A percentile compares a stretch with the other conserved stretches of the same genome.
phyloP scores from a whole-genome alignment of 1,140 invertebrate species.

The Sitobion miscanthi region DNA sequence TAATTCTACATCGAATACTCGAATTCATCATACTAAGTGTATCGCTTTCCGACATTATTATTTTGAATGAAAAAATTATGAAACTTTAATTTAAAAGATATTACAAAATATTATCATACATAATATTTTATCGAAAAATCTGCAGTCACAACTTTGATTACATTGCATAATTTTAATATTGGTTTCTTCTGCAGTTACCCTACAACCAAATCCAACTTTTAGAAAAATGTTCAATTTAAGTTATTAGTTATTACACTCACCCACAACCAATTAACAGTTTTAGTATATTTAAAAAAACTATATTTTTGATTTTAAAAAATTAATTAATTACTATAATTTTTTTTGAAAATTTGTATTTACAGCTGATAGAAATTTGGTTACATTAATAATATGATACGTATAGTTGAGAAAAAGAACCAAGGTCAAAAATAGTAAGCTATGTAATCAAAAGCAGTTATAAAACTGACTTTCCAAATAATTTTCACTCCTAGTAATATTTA shows the following conservation, averaged over 20 bases:
- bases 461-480: background rate
- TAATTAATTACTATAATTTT: background rate
- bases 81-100: background rate
- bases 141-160: too few species aligned
- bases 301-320: background rate
- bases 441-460: background rate
- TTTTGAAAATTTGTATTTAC: background rate
- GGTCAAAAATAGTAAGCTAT: too few species aligned
- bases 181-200: too few species aligned
- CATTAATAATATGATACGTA: too few species aligned
- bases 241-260: too few species aligned
- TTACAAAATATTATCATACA: too few species aligned
- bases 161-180: too few species aligned
- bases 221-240: too few species aligned
- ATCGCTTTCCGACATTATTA: background rate
- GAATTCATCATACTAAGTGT: background rate
- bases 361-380: too few species aligned
- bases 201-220: too few species aligned
- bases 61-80: background rate
- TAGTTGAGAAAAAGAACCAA: too few species aligned
- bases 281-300: background rate
- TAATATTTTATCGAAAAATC: too few species aligned
- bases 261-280: background rate
- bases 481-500: background rate
- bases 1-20: background rate